A percentile compares a stretch with the other conserved stretches of the same genome.
Conservation (phyloP, 2,113 vertebrate genomes). For the Cyanoramphus novaezelandiae region DNA sequence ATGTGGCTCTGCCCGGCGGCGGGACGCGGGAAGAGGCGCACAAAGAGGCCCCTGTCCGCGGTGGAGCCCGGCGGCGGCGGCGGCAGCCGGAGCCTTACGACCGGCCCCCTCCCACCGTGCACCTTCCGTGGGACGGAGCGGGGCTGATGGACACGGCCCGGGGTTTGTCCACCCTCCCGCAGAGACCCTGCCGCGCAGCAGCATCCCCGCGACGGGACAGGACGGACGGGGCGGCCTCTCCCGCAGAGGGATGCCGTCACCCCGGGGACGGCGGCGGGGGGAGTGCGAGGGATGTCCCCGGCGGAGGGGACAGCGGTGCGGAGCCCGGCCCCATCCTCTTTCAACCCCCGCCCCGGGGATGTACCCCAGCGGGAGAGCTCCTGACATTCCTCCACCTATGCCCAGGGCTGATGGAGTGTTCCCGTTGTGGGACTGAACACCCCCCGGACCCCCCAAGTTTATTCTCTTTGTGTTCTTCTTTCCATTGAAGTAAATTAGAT, state of each 20-base stretch:
- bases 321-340: neutral
- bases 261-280: neutral
- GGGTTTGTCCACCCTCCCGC: neutral
- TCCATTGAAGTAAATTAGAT: neutral
- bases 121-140: neutral
- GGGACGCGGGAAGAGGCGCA: neutral
- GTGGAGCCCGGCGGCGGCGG: neutral
- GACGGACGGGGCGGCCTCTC: neutral
- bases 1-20: neutral
- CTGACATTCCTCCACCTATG: accelerated
- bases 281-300: neutral
- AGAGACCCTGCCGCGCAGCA: neutral
- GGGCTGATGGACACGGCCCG: neutral
- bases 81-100: neutral
- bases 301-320: neutral
- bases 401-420: neutral
- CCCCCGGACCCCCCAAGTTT: accelerated
- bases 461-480: neutral
- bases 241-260: neutral
- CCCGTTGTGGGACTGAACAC: accelerated
- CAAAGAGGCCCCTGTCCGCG: neutral
- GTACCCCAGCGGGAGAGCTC: neutral
- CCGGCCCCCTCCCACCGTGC: neutral
- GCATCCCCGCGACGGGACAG: neutral
- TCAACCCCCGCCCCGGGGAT: neutral